Conservation (phyloP, 2,888 invertebrate species). For the Xylocampa areola region DNA sequence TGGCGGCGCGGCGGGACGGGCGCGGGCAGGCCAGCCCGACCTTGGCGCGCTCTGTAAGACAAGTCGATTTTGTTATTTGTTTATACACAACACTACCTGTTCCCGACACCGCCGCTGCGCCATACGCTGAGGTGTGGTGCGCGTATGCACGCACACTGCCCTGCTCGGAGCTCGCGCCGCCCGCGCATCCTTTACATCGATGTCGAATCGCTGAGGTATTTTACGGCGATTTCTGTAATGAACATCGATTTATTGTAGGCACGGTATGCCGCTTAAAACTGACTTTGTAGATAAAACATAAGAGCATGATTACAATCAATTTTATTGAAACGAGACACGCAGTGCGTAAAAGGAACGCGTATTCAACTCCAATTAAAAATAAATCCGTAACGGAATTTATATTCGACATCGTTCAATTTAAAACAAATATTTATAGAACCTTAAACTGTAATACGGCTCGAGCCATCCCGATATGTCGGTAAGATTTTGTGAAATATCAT, state of each 20-base stretch:
- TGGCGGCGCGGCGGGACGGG: conserved; percentile 65
- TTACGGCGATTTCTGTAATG: conserved; percentile 88
- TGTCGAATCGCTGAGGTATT: conserved; percentile 83
- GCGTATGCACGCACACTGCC: conserved; percentile 58
- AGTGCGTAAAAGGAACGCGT: conserved; percentile 66
- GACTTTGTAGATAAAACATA: conserved; percentile 80
- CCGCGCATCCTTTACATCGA: conserved; percentile 69
- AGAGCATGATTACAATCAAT: conserved; percentile 77
- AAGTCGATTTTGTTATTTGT: conserved; percentile 89
- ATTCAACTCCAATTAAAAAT: conserved; percentile 76
- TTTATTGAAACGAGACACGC: conserved; percentile 76
- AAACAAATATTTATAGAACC: conserved; percentile 73
- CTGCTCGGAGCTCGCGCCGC: conserved; percentile 56
- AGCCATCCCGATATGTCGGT: conserved; percentile 39
- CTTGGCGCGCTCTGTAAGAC: conserved; percentile 87
- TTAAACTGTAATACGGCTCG: conserved; percentile 44
- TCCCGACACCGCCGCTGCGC: conserved; percentile 65
- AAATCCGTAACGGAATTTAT: conserved; percentile 75
- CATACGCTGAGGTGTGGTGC: conserved; percentile 61
- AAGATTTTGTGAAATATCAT: conserved; percentile 67
- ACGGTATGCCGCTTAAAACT: conserved; percentile 79
- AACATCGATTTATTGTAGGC: conserved; percentile 84
- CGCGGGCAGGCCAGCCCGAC: conserved; percentile 75
- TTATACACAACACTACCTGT: conserved; percentile 89
- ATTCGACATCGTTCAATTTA: conserved; percentile 64